These are phyloP conservation scores for Stramonita haemastoma DNA, from an alignment of 2,888 invertebrate species.

Conservation along the genomic window DNA sequence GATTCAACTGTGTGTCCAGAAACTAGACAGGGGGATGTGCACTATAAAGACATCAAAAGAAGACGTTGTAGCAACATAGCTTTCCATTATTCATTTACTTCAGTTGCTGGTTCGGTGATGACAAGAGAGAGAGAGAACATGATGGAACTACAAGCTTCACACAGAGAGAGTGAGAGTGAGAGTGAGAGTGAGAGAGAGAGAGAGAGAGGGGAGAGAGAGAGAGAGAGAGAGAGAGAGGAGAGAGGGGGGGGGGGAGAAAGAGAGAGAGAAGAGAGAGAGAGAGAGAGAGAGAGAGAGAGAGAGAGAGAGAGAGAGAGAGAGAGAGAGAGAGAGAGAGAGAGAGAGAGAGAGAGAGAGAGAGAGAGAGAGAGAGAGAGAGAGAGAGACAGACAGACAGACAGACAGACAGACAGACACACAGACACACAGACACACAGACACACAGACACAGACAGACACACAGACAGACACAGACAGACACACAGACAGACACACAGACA, in stretches of 20 bases:
- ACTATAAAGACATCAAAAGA: no score
- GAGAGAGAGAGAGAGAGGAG: no score
- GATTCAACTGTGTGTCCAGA: no score
- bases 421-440: background rate
- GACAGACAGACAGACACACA: background rate
- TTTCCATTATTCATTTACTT: no score
- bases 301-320: background rate
- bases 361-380: constrained; percentile 22
- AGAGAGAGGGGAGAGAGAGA: background rate
- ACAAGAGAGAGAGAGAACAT: no score
- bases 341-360: background rate
- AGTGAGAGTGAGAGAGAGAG: background rate
- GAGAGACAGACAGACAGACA: background rate
- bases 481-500: background rate
- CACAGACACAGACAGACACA: background rate
- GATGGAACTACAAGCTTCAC: no score
- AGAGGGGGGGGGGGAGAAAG: no score
- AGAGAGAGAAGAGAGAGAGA: background rate
- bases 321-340: background rate
- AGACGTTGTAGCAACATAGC: no score
- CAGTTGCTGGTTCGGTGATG: no score
- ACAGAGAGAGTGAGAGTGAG: no score
- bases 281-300: background rate
- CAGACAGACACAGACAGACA: background rate
- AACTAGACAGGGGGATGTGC: no score